Percentiles rank a stretch among this genome's conserved stretches.
Evolutionary conservation across 1,140 invertebrate genomes (phyloP).

Genomic region (Chelonus insularis): DNA sequence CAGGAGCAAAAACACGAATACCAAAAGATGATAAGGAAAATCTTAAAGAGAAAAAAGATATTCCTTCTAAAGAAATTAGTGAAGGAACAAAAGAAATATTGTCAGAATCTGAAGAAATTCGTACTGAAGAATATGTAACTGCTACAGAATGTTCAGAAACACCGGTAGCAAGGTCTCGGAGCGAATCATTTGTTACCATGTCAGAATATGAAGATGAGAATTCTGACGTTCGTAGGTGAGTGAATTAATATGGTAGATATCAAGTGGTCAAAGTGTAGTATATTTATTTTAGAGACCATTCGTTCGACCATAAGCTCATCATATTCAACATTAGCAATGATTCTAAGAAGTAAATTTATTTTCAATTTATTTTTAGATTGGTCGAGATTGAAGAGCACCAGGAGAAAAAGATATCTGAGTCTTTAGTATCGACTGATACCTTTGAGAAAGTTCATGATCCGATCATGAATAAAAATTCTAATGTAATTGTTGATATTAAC

Average conservation of each 20-base stretch:
- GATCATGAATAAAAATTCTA: constrained; percentile 1
- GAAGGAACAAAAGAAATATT: constrained; percentile 21
- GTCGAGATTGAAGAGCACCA: constrained; percentile 1
- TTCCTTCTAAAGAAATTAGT: not conserved
- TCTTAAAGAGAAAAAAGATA: not conserved
- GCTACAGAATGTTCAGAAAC: constrained; percentile 70
- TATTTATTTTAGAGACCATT: not conserved
- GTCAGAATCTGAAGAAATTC: constrained; percentile 61
- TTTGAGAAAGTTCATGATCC: not conserved
- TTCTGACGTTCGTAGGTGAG: constrained; percentile 12
- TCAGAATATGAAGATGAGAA: constrained; percentile 64
- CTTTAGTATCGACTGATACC: not conserved
- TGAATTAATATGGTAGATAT: not conserved
- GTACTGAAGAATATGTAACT: constrained; percentile 68
- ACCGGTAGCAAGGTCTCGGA: constrained; percentile 64
- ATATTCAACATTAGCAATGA: constrained; percentile 5
- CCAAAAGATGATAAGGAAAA: constrained; percentile 12
- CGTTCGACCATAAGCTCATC: not conserved
- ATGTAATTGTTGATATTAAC: constrained; percentile 3
- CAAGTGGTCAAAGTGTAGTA: not conserved
- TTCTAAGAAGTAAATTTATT: constrained; percentile 24
- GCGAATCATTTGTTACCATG: constrained; percentile 69
- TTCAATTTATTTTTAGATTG: too few species aligned
- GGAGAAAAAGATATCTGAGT: not conserved
- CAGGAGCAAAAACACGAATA: constrained; percentile 48